A percentile compares a stretch with the other conserved stretches of the same genome.
phyloP scores from a whole-genome alignment of 2,797 vertebrate genomes.

The Discoglossus pictus region DNA sequence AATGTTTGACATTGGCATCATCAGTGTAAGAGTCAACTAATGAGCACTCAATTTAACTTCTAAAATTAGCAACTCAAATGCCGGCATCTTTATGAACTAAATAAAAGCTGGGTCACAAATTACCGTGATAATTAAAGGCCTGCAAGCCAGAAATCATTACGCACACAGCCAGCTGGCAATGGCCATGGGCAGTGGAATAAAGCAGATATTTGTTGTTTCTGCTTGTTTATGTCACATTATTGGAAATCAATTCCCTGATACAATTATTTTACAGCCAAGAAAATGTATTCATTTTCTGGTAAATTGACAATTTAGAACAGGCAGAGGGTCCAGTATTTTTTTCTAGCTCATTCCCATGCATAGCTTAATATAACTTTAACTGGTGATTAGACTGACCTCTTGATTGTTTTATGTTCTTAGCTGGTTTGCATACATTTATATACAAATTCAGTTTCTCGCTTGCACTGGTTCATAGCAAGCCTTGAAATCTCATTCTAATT shows the following conservation, averaged over 20 bases:
- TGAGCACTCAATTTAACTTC: not conserved
- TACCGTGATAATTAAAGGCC: constrained; percentile 11
- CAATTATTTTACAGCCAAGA: constrained; percentile 12
- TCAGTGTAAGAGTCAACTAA: not conserved
- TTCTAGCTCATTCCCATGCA: too few relatives aligned
- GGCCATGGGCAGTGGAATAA: not conserved
- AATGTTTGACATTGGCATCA: not conserved
- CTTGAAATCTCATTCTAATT: too few relatives aligned
- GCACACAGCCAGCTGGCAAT: constrained; percentile 13
- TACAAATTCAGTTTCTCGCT: too few relatives aligned
- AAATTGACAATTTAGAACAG: not conserved
- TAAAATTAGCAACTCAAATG: constrained; percentile 3
- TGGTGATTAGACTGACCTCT: too few relatives aligned
- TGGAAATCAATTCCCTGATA: constrained; percentile 37
- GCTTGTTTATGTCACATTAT: not conserved
- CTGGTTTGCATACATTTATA: too few relatives aligned
- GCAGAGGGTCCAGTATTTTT: too few relatives aligned
- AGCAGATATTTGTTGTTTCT: not conserved
- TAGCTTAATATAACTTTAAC: too few relatives aligned
- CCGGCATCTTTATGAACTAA: constrained; percentile 3
- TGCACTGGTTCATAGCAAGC: too few relatives aligned
- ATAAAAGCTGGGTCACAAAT: constrained; percentile 3
- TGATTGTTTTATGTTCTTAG: too few relatives aligned
- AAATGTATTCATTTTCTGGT: constrained; percentile 9
- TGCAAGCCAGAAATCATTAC: constrained; percentile 17